Base-by-base conservation (phyloP, 1,140 invertebrate species). In the Drosophila nebulosa region DNA sequence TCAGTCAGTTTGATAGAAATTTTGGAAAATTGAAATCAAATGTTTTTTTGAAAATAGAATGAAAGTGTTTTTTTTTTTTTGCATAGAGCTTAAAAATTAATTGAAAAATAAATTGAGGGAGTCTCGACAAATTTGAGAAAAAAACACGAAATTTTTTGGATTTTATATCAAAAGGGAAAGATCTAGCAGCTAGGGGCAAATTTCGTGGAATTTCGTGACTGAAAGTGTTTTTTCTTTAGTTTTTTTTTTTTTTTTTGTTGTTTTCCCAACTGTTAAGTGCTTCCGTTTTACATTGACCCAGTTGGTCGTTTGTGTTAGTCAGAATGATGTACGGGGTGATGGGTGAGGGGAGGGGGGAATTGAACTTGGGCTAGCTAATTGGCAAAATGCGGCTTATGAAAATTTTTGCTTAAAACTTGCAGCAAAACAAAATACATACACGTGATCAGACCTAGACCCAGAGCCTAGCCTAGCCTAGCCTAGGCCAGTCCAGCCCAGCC, bases 241-340 rank as follows among this genome's bases (percentile, higher is more conserved):
- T n/a, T 3, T 4, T 36, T 24, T 24, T 4, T 2, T 24, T 24
- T 24, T 24, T 24, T n/a, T n/a, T n/a, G 24, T 24, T 24, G n/a
- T 36, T 36, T 6, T 9, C 30, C 30, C n/a, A 57, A 7, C 35
- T 12, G 21, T 73, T 69, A 85, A 85, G 73, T 74, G 78, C 71
- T 85, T 85, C 80, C 80, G 81, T 74, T 85, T 69, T 65, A 58
- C 81, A 85, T 85, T 85, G 80, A 86, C 80, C 80, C 77, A 86
- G 36, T 77, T 86, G 67, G 64, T 12, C 0, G 30, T 32, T 32
- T 10, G 30, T 32, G 10, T 32, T 12, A 6, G 27, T 51, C n/a
- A n/a, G n/a, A n/a, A n/a, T n/a, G 18, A 35, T 22, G 6, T 57
- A 0, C 0, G 27, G 22, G 22, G n/a, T 60, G 36, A 4, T 10